Evolutionary conservation across 2,888 invertebrate species (phyloP), one percentile per base, ranked within the genome.

Genomic region (Cephus runcator): DNA sequence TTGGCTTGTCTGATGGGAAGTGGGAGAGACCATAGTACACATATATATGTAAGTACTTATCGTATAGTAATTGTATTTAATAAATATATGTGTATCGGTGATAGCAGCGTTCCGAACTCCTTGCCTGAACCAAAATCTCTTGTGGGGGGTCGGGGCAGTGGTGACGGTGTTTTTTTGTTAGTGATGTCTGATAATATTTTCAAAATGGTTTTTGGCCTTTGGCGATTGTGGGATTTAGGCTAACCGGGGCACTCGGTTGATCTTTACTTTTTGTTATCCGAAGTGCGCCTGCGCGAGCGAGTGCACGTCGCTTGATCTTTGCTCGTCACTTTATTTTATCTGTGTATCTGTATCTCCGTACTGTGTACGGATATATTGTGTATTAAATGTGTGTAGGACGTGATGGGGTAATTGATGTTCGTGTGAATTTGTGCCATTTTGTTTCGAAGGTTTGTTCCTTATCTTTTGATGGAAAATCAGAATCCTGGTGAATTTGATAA

Each of bases 11-110:
- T 88, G 87, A 88, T 87, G 90, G 89, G 90, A 85, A 90, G 91
- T 91, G 91, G 91, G 91, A 91, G 91, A 91, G 91, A 91, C 91
- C 91, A 91, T 91, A 91, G 91, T 91, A 91, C 90, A 91, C 91
- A 91, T 91, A 89, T 90, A 87, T 86, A 91, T 88, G 88, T 90
- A 89, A 90, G 87, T 90, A 90, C 88, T 91, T 90, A 90, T 91
- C 88, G 89, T 89, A 87, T 91, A 89, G 88, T 90, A 90, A 89
- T 90, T 90, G 89, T 88, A 90, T 90, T 90, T 90, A 88, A 90
- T 88, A 85, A 87, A 88, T 90, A 88, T 88, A 90, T 87, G 85
- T 85, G 86, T 87, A 88, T 89, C 88, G 87, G 86, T 88, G 87
- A 71, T 88, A 89, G 87, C 87, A 91, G 91, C 91, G 91, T 91